Evolutionary conservation across 1,140 invertebrate genomes (phyloP).

Genomic region (Heliconius nattereri): DNA sequence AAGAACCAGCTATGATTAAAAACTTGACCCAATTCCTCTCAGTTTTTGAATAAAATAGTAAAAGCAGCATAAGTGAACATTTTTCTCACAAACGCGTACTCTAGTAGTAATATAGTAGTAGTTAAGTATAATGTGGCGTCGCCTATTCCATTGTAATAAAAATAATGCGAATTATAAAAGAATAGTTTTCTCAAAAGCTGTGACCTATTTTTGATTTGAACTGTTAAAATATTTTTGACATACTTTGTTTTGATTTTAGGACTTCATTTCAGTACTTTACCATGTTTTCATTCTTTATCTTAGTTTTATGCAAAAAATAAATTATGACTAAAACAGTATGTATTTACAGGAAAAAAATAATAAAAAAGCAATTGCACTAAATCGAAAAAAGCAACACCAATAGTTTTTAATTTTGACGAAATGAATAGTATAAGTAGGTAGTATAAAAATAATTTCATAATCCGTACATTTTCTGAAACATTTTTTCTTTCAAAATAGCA

Average conservation of each 20-base stretch:
- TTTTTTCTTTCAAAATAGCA: too few species aligned
- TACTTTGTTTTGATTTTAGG: background rate
- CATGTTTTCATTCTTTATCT: too few species aligned
- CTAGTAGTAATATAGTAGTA: background rate
- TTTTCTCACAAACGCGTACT: constrained; percentile 4
- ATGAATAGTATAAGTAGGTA: too few species aligned
- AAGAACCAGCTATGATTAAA: constrained; percentile 2
- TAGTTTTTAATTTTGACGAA: too few species aligned
- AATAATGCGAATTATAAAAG: constrained; percentile 1
- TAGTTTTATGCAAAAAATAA: too few species aligned
- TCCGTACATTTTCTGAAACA: too few species aligned
- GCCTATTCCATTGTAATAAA: background rate
- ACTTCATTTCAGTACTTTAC: background rate
- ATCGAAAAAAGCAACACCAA: too few species aligned
- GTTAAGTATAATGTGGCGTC: background rate
- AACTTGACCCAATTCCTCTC: constrained; percentile 3
- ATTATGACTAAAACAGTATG: too few species aligned
- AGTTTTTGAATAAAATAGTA: background rate
- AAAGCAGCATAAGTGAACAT: background rate
- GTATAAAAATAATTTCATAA: too few species aligned
- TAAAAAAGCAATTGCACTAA: too few species aligned
- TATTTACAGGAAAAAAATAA: too few species aligned
- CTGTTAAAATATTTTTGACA: background rate
- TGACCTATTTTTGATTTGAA: background rate
- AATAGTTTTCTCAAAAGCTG: background rate